A percentile compares a stretch with the other conserved stretches of the same genome.
Evolutionary conservation across 2,888 invertebrate genomes (phyloP).

Genomic region (Pilophorus perplexus): DNA sequence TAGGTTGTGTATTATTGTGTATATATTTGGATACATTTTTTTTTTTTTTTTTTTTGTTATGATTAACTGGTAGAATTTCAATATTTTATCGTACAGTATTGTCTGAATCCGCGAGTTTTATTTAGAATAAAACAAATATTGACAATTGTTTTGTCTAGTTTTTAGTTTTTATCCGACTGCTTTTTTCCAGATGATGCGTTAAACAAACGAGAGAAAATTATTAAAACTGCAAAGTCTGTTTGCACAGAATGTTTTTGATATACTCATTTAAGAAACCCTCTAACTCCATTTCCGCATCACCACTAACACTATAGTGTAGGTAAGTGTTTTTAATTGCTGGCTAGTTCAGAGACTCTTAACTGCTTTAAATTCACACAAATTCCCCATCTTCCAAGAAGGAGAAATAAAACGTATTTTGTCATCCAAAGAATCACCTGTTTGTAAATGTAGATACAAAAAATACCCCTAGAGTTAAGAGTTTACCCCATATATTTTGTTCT

Average conservation of each 20-base stretch:
- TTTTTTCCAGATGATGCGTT: conserved; percentile 13
- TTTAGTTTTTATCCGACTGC: conserved; percentile 35
- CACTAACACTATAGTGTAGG: conserved; percentile 29
- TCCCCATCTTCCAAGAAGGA: conserved; percentile 11
- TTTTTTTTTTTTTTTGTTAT: conserved; percentile 24
- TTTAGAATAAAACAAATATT: conserved; percentile 12
- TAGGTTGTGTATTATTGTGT: conserved; percentile 38
- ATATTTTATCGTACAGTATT: conserved; percentile 33
- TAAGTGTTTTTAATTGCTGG: conserved; percentile 14
- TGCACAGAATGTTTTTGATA: conserved; percentile 2
- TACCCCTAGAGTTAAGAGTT: conserved; percentile 16
- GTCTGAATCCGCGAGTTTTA: conserved; percentile 16
- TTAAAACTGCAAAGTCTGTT: conserved; percentile 19
- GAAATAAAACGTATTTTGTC: not conserved
- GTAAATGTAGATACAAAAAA: conserved; percentile 7
- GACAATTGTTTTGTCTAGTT: conserved; percentile 14
- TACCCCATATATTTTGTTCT: not conserved
- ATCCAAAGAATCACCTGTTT: conserved; percentile 20
- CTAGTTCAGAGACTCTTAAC: conserved; percentile 18
- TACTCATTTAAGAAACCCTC: conserved; percentile 1
- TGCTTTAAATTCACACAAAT: conserved; percentile 5
- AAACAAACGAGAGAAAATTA: conserved; percentile 21
- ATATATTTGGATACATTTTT: conserved; percentile 26
- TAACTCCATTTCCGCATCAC: conserved; percentile 34
- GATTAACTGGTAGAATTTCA: conserved; percentile 31